phyloP scores from a whole-genome alignment of 2,113 vertebrate species.

The Odontophorus gujanensis region DNA sequence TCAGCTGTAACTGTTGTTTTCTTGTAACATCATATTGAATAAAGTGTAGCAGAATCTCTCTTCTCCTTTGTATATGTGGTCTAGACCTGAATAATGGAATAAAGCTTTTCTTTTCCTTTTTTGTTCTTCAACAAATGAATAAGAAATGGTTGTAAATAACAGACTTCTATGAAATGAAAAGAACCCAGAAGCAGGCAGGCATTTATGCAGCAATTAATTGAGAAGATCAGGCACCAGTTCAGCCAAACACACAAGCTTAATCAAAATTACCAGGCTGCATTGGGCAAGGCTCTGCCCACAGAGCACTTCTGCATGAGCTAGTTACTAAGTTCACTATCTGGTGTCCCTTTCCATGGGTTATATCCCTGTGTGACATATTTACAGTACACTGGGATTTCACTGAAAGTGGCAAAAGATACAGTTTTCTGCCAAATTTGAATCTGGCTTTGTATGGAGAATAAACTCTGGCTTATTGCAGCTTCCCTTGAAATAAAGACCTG shows the following conservation, averaged over 20 bases:
- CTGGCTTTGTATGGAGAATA: not conserved
- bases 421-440: not conserved
- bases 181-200: not conserved
- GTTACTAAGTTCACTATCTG: not conserved
- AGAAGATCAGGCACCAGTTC: slow-evolving; percentile 11
- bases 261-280: not conserved
- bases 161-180: slow-evolving; percentile 26
- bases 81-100: not conserved
- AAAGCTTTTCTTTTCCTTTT: slow-evolving; percentile 11
- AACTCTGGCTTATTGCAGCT: not conserved
- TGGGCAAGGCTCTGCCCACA: not conserved
- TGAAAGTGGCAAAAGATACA: not conserved
- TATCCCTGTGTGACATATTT: not conserved
- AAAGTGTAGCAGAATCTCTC: slow-evolving; percentile 85
- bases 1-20: slow-evolving; percentile 95
- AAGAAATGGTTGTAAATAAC: not conserved
- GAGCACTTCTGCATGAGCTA: not conserved
- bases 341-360: not conserved
- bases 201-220: not conserved
- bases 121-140: not conserved
- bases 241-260: slow-evolving; percentile 22
- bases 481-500: not conserved
- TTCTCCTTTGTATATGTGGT: slow-evolving; percentile 37
- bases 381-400: not conserved
- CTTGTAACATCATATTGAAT: slow-evolving; percentile 92